A percentile compares a stretch with the other conserved stretches of the same genome.
phyloP scores from a whole-genome alignment of 53 echinoderm and acorn worm genomes.

The Temnopleurus reevesii region DNA sequence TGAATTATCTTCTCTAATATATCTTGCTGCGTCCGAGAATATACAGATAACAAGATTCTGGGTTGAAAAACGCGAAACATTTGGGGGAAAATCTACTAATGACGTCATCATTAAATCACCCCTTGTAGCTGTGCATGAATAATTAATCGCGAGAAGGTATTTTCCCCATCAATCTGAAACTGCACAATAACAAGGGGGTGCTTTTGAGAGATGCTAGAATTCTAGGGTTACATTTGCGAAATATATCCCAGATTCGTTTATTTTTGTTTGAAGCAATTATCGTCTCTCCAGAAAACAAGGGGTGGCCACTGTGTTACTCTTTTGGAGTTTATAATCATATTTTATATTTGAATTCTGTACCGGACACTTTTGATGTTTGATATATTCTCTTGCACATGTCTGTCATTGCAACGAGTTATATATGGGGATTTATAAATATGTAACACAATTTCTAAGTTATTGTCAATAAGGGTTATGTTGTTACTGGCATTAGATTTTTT shows the following conservation, averaged over 20 bases:
- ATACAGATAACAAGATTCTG: not conserved
- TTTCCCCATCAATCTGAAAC: not conserved
- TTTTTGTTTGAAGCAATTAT: not conserved
- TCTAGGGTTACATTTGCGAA: not conserved
- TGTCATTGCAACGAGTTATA: too few species aligned
- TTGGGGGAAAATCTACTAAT: not conserved
- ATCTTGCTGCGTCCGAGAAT: not conserved
- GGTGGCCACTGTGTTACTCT: not conserved
- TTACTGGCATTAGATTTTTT: too few species aligned
- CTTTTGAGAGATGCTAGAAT: not conserved
- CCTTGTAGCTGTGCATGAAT: not conserved
- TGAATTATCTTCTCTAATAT: not conserved
- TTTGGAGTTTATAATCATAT: too few species aligned
- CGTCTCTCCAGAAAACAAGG: too few species aligned
- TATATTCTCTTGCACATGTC: too few species aligned
- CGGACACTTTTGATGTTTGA: too few species aligned
- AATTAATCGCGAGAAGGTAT: not conserved
- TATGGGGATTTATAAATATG: too few species aligned
- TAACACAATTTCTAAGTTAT: too few species aligned
- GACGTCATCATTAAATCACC: conserved; percentile 19
- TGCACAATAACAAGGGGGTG: not conserved
- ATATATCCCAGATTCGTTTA: not conserved
- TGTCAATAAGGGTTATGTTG: too few species aligned
- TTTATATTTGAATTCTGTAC: too few species aligned
- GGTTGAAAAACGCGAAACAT: not conserved